phyloP scores from a whole-genome alignment of 2,797 vertebrate genomes.

The Perodicticus potto region DNA sequence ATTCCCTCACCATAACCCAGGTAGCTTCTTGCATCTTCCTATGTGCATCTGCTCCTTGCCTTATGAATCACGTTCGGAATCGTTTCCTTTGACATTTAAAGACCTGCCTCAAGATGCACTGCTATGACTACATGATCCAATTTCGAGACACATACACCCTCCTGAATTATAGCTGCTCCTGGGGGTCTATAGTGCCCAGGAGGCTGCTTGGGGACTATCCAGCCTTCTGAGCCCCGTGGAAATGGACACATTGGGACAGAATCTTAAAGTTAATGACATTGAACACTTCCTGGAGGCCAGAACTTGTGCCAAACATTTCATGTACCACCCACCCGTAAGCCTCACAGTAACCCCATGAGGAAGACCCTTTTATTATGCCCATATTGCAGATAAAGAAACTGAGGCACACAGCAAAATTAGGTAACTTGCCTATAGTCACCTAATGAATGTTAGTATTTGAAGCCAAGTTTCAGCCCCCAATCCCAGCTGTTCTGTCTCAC shows the following conservation, averaged over 20 bases:
- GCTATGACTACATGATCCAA: rapidly evolving
- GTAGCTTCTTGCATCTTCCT: background rate
- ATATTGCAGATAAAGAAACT: background rate
- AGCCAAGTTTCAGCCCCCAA: background rate
- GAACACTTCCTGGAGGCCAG: background rate
- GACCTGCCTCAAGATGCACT: background rate
- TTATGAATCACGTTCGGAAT: background rate
- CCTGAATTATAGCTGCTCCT: background rate
- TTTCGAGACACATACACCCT: background rate
- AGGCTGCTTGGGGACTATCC: background rate
- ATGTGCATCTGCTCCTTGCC: background rate
- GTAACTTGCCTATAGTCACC: background rate
- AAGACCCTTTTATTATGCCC: background rate
- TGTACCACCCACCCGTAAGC: background rate
- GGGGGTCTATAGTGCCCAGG: background rate
- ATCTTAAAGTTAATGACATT: background rate
- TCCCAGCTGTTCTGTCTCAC: background rate
- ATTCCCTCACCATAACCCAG: background rate
- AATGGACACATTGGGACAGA: background rate
- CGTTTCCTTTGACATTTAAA: background rate
- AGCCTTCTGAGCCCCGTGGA: rapidly evolving
- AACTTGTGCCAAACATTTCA: background rate
- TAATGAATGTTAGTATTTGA: background rate
- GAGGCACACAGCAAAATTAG: background rate
- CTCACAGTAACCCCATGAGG: background rate